Conservation (phyloP, 2,797 vertebrate species). For the Orientallactaga sibirica region DNA sequence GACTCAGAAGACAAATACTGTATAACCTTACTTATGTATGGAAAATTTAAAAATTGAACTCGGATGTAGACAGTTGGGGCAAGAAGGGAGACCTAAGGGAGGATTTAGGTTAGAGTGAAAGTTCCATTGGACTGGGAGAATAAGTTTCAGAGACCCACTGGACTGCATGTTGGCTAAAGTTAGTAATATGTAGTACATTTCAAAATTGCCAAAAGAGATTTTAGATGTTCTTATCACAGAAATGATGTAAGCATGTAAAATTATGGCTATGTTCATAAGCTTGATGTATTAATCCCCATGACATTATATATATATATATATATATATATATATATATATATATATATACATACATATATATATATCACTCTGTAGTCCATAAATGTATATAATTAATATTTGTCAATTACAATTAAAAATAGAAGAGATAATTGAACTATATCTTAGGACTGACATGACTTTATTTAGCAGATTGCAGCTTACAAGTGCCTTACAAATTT, state of each 20-base stretch:
- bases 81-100: not conserved
- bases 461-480: constrained; percentile 38
- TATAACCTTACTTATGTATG: not conserved
- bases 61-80: not conserved
- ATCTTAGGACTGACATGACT: constrained; percentile 21
- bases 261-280: not conserved
- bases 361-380: not conserved
- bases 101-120: not conserved
- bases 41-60: not conserved
- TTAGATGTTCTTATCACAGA: not conserved
- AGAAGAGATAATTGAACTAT: not conserved
- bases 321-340: too few relatives aligned
- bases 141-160: not conserved
- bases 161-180: too few relatives aligned
- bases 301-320: not conserved
- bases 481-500: not conserved
- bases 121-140: not conserved
- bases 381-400: not conserved
- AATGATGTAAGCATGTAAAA: not conserved
- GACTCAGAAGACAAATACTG: not conserved
- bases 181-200: not conserved
- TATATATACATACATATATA: not conserved
- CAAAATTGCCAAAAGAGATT: not conserved
- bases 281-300: not conserved
- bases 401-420: not conserved